These are phyloP conservation scores for Leuciscus waleckii DNA, from an alignment of 2,797 vertebrate genomes.

Conservation along the genomic window DNA sequence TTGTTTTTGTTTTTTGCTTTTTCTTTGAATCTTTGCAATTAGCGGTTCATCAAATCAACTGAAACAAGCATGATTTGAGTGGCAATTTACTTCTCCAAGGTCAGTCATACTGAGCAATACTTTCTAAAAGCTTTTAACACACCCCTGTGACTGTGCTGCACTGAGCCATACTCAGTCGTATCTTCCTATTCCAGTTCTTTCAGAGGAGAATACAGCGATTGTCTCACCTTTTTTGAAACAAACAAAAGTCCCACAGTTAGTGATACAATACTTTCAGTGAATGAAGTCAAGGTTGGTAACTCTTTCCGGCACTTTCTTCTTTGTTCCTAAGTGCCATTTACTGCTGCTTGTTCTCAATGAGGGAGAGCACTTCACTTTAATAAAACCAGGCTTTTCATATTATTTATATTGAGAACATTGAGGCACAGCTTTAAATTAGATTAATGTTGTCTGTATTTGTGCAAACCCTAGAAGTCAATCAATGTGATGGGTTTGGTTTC, in stretches of 20 bases:
- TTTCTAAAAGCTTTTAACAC: not conserved
- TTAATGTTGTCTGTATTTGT: conserved; percentile 20
- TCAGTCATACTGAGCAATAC: not conserved
- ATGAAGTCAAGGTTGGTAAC: conserved; percentile 34
- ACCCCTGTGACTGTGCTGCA: not conserved
- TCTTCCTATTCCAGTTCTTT: not conserved
- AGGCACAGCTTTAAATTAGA: conserved; percentile 10
- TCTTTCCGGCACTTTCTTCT: conserved; percentile 12
- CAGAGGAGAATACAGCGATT: not conserved
- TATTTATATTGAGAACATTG: not conserved
- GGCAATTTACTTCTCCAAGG: not conserved
- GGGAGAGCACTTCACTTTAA: conserved; percentile 36
- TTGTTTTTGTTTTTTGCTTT: not conserved
- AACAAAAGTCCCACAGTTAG: not conserved
- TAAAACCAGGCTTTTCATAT: conserved; percentile 40
- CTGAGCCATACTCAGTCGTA: not conserved
- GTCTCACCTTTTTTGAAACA: conserved; percentile 27
- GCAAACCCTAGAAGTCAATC: conserved; percentile 1
- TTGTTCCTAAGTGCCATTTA: conserved; percentile 41
- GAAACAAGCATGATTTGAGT: not conserved
- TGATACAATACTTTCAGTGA: conserved; percentile 32
- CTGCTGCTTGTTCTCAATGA: conserved; percentile 19
- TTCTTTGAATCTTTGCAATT: conserved; percentile 1
- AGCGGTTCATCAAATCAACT: not conserved
- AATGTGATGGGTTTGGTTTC: conserved; percentile 19